Base-by-base conservation (phyloP, 2,113 vertebrate genomes). In the Ascaphus truei region DNA sequence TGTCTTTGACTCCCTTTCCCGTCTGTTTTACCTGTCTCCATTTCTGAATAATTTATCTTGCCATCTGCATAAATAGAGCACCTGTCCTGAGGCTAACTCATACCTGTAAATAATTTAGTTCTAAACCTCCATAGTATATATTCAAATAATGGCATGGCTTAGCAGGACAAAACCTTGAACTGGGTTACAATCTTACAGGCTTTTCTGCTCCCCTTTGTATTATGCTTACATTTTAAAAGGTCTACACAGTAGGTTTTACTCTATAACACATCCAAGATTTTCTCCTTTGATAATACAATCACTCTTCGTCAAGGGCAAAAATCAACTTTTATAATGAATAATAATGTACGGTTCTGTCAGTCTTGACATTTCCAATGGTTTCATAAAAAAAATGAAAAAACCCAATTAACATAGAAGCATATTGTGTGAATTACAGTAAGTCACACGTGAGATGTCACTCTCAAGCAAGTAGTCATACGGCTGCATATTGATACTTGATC, bases 1-100 rank as follows among this genome's bases (percentile, higher is more conserved):
- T 89, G 81, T 72, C 73, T 87, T 87, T 88, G 85, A 85, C 23
- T 45, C 77, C 85, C 88, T 88, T 92, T 88, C 84, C 88, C 87
- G 87, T 91, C 90, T 93, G 89, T 84, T 92, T 93, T 91, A 92
- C 88, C 86, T 91, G 90, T 78, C 84, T 88, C 79, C 76, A 73
- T 74, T 78, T 77, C 82, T 95, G 83, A 92, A 95, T 94, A 91
- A 95, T 95, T 92, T 82, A 93, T 85, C 76, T 86, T 73, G 63
- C 88, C 89, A 90, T 93, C 89, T 92, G 86, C 83, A 88, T 90
- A 83, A 88, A 89, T 78, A 81, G 77, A 85, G 80, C 87, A 91
- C 85, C 90, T 90, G 85, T 86, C 88, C 82, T 76, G 83, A 82
- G 81, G 86, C 85, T 86, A 89, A 84, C 78, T 79, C 79, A 85